phyloP scores from a whole-genome alignment of 1,140 invertebrate genomes.

The Phocides pigmalion region DNA sequence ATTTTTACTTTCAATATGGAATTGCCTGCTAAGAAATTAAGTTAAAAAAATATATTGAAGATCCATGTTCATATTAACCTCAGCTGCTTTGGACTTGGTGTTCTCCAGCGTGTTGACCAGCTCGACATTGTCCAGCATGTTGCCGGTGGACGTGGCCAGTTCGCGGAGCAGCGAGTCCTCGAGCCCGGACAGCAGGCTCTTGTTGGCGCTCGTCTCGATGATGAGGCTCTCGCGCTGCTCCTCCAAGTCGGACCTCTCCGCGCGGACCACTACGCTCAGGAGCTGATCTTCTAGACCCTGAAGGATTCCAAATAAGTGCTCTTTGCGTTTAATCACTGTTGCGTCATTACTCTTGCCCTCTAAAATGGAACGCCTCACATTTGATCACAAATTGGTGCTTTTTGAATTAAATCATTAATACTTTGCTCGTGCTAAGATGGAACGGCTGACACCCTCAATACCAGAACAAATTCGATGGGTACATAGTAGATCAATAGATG shows the following conservation, averaged over 20 bases:
- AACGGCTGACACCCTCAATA: no score
- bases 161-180: constrained; percentile 93
- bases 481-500: no score
- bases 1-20: no score
- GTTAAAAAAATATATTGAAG: no score
- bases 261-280: constrained; percentile 92
- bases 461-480: no score
- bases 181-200: constrained; percentile 90
- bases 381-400: no score
- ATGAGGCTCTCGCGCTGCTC: constrained; percentile 93
- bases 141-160: constrained; percentile 92
- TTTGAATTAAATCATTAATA: no score
- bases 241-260: constrained; percentile 93
- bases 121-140: constrained; percentile 96
- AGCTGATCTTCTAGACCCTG: constrained; percentile 95
- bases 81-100: constrained; percentile 92
- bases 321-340: no score
- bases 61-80: constrained; percentile 87
- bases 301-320: neutral
- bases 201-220: constrained; percentile 93
- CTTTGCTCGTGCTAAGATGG: no score
- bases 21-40: no score
- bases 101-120: constrained; percentile 94
- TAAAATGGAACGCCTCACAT: no score
- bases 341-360: no score